Percentiles rank a stretch among this genome's conserved stretches.
These are phyloP conservation scores for Odobenus rosmarus DNA, from an alignment of 2,113 vertebrate species.

Conservation along the genomic window DNA sequence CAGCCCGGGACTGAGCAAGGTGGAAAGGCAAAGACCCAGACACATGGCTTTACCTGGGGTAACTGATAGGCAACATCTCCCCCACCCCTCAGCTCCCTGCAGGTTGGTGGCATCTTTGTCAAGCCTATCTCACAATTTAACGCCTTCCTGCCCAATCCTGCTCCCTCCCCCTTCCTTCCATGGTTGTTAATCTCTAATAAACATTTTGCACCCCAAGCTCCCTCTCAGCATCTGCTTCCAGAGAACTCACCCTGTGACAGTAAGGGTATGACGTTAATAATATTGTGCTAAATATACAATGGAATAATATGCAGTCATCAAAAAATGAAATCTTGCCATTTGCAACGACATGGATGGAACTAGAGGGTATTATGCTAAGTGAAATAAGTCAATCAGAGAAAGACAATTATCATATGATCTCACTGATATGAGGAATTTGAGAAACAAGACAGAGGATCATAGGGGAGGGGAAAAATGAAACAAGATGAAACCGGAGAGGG, in stretches of 20 bases:
- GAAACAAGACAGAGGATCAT: too few relatives aligned
- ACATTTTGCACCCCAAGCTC: neutral
- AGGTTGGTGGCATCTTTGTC: neutral
- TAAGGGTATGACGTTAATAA: neutral
- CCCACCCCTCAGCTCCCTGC: neutral
- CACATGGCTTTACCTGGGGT: neutral
- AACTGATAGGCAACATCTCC: neutral
- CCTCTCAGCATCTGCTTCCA: neutral
- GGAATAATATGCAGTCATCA: too few relatives aligned
- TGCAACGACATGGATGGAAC: too few relatives aligned
- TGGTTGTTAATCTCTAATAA: neutral
- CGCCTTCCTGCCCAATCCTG: neutral
- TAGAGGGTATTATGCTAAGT: too few relatives aligned
- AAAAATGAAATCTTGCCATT: too few relatives aligned
- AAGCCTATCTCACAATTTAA: neutral
- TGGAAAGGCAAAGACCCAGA: neutral
- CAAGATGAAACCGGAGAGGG: too few relatives aligned
- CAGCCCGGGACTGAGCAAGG: fast-evolving
- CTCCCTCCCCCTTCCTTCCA: neutral
- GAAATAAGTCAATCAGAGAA: too few relatives aligned
- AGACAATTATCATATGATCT: too few relatives aligned
- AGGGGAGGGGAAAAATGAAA: too few relatives aligned
- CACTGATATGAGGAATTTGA: too few relatives aligned
- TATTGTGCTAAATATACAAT: too few relatives aligned
- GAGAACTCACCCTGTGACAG: neutral